Percentiles rank a stretch among this genome's conserved stretches.
phyloP scores from a whole-genome alignment of 2,113 vertebrate species.

The Anas platyrhynchos region DNA sequence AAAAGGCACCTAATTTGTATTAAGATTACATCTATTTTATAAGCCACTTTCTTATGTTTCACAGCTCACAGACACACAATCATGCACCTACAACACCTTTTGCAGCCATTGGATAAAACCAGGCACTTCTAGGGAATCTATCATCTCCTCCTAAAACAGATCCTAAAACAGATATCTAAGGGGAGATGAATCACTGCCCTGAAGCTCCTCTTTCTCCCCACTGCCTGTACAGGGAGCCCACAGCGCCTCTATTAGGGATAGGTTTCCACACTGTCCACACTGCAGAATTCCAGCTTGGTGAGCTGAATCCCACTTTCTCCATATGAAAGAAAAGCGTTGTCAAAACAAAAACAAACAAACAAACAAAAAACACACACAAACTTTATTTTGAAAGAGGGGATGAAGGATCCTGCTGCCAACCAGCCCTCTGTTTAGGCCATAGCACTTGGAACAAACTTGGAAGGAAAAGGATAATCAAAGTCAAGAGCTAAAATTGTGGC shows the following conservation, averaged over 20 bases:
- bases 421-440: neutral
- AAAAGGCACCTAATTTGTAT: neutral
- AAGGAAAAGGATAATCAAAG: neutral
- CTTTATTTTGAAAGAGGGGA: neutral
- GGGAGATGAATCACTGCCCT: neutral
- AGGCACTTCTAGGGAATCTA: neutral
- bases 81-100: neutral
- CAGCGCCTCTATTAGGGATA: neutral
- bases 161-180: neutral
- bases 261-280: neutral
- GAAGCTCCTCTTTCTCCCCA: neutral
- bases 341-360: neutral
- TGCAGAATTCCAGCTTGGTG: neutral
- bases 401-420: neutral
- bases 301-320: neutral
- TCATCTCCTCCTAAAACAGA: neutral
- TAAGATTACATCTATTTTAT: neutral
- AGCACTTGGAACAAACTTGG: neutral
- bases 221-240: neutral
- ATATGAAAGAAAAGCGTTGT: neutral
- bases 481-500: neutral
- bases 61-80: accelerated
- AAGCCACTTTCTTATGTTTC: neutral
- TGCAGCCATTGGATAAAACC: neutral
- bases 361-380: too few relatives aligned